Evolutionary conservation across 2,888 invertebrate genomes (phyloP).

Genomic region (Trichogramma dendrolimi): DNA sequence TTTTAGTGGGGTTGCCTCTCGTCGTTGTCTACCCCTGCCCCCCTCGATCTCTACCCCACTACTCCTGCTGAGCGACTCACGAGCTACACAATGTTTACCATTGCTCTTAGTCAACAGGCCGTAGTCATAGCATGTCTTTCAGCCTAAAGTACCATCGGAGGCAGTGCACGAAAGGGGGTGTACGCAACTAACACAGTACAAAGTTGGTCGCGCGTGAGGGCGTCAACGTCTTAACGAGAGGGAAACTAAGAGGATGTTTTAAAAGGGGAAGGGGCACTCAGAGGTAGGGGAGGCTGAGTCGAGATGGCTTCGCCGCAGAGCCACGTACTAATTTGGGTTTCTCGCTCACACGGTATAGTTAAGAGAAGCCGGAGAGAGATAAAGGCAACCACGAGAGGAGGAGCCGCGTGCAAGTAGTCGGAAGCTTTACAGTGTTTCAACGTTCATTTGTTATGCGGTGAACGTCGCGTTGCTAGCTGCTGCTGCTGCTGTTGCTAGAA

Average conservation of each 20-base stretch:
- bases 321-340: conserved; percentile 42
- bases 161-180: neutral
- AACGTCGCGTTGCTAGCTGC: neutral
- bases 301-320: conserved; percentile 6
- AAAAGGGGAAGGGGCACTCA: conserved; percentile 23
- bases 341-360: conserved; percentile 17
- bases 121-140: neutral
- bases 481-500: too few relatives aligned
- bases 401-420: neutral
- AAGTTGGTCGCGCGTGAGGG: conserved; percentile 27
- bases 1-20: too few relatives aligned
- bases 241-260: conserved; percentile 24
- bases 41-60: neutral
- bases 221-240: conserved; percentile 41
- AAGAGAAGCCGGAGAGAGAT: conserved; percentile 9
- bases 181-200: neutral
- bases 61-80: neutral
- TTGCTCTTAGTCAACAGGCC: neutral
- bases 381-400: neutral
- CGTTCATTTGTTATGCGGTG: conserved; percentile 22
- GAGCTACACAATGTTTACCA: conserved; percentile 14
- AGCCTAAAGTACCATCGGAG: neutral
- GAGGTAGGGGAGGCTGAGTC: conserved; percentile 7
- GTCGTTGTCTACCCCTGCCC: too few relatives aligned
- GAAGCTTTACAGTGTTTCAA: too few relatives aligned